Evolutionary conservation across 2,888 invertebrate species (phyloP), one percentile per base, ranked within the genome.

Genomic region (Drosophila colorata): DNA sequence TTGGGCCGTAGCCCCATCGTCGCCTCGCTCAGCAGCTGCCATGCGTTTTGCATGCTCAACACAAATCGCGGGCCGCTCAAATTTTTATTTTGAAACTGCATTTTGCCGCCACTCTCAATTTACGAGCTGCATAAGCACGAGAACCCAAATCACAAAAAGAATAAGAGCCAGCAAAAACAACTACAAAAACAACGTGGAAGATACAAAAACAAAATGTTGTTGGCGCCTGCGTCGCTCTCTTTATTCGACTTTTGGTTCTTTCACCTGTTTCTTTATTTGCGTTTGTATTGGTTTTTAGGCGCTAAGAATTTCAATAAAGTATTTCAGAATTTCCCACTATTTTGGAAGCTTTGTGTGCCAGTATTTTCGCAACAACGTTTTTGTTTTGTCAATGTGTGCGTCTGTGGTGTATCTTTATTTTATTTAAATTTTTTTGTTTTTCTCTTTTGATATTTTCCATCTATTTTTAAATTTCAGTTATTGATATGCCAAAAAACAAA

Each of bases 391-490:
- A 7, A 13, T 64, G 28, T 18, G 13, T 31, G 25, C 46, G 46
- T 40, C 28, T 70, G 44, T 46, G 46, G 46, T 56, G 23, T 60
- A 14, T 41, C 13, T 33, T 20, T 56, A 31, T 53, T 41, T 55
- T 57, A 43, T 70, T 58, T 66, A 16, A 61, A 65, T 69, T 70
- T 49, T 67, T 63, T 56, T 67, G 63, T 73, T 69, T 60, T 60
- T 41, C n/a, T 61, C 61, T 60, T 44, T 71, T 58, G 47, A 64
- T 74, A 59, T 61, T 70, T 71, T 41, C 47, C 47, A 43, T 23
- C 76, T 88, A 90, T 90, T 90, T 89, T 76, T 90, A 90, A 81
- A 78, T 74, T 88, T 88, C 57, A 85, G 90, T 90, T 90, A 90
- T 88, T 82, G 89, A 88, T 89, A 89, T 89, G 81, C 78, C 80